A percentile compares a stretch with the other conserved stretches of the same genome.
Conservation (phyloP, 2,888 invertebrate genomes). For the Nysson spinosus region DNA sequence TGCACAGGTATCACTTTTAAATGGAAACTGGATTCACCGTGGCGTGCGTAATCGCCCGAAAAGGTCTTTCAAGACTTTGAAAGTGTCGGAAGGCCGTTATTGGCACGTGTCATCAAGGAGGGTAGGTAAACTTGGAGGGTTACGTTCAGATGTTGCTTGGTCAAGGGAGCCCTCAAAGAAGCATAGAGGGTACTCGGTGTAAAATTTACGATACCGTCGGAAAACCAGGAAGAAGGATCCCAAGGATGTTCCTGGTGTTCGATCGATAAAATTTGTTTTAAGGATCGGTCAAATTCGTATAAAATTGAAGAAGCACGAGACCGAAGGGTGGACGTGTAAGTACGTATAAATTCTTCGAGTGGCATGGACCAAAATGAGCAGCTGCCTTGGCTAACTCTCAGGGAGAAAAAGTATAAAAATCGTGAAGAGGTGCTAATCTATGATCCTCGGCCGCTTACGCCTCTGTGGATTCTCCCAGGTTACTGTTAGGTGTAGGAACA, state of each 20-base stretch:
- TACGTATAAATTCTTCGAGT: not conserved
- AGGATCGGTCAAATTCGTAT: not conserved
- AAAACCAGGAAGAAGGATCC: not conserved
- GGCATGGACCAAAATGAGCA: conserved; percentile 3
- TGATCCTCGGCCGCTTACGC: conserved; percentile 39
- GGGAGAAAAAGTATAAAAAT: conserved; percentile 12
- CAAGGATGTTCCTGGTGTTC: conserved; percentile 1
- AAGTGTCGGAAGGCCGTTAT: conserved; percentile 64
- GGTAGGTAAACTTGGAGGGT: conserved; percentile 35
- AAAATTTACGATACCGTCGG: conserved; percentile 38
- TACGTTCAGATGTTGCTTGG: conserved; percentile 42
- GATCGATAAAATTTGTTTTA: conserved; percentile 10
- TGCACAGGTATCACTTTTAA: conserved; percentile 30
- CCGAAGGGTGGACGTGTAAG: too few relatives aligned
- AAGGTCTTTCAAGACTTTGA: conserved; percentile 34
- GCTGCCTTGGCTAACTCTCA: conserved; percentile 6
- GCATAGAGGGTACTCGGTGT: conserved; percentile 12
- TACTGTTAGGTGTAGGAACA: conserved; percentile 54
- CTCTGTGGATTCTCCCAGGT: conserved; percentile 54
- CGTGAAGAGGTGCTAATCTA: conserved; percentile 29
- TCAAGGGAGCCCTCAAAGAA: conserved; percentile 33
- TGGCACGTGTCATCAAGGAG: conserved; percentile 67
- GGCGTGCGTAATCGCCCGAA: not conserved
- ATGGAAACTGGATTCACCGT: not conserved
- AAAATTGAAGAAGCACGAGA: not conserved